Evolutionary conservation across 2,888 invertebrate genomes (phyloP).

Genomic region (Dynastes maya): DNA sequence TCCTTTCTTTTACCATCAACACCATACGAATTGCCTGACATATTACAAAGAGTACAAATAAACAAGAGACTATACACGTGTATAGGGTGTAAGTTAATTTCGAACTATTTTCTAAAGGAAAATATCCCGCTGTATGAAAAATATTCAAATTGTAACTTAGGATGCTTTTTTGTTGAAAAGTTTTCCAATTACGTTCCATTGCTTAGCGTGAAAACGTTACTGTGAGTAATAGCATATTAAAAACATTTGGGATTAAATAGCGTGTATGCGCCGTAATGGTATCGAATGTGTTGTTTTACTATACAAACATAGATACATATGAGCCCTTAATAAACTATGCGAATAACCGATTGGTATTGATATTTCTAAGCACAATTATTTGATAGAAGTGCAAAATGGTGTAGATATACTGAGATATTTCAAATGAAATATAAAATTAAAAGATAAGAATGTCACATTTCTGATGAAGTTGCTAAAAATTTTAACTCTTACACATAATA

Average conservation of each 20-base stretch:
- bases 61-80: neutral
- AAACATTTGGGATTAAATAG: too few relatives aligned
- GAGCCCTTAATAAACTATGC: neutral
- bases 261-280: neutral
- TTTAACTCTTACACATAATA: too few relatives aligned
- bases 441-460: too few relatives aligned
- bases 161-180: neutral
- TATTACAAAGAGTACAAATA: neutral
- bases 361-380: neutral
- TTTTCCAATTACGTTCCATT: neutral
- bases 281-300: neutral
- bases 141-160: constrained; percentile 14
- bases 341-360: neutral
- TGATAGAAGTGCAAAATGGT: neutral
- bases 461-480: too few relatives aligned
- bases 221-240: neutral
- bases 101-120: neutral
- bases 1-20: neutral
- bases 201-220: neutral
- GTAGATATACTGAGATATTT: neutral
- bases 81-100: neutral
- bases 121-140: neutral
- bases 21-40: neutral
- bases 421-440: too few relatives aligned
- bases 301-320: neutral